Base-by-base conservation (phyloP, 2,888 invertebrate genomes). In the Epistrophe grossulariae region DNA sequence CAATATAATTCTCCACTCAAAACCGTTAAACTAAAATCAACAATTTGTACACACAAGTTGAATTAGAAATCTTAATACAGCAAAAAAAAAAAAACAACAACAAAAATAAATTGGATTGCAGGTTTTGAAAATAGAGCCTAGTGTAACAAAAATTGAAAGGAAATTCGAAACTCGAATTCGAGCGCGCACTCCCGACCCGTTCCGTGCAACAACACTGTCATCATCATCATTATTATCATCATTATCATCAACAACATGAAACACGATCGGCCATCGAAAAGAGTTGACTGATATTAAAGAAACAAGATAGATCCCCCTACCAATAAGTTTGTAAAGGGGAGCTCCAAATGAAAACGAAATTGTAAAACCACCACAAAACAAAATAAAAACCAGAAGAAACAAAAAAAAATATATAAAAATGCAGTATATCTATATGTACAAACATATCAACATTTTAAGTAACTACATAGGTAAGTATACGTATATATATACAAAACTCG, bases 141-240 rank as follows among this genome's bases (percentile, higher is more conserved):
- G 31, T n/a, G n/a, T 17, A 57, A 74, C 62, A 66, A 59, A 62
- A 76, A 80, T 60, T 40, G 77, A 80, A 81, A 85, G 77, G 85
- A 81, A 85, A 85, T 40, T 74, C 64, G 64, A 85, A 78, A 70
- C 81, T 70, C 50, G 70, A 80, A 70, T 70, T 85, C 81, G 85
- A 85, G 77, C 60, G 48, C 50, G 40, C 35, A 81, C 48, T 85
- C 68, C 43, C 81, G 77, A 62, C 62, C 70, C 81, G 62, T 81
- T 81, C 68, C 68, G 57, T 59, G 64, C 78, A 70, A 71, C 52
- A 70, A 55, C 52, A 68, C 70, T 85, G 85, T 81, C 70, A 81
- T 68, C 70, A 70, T 70, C 50, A 68, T 35, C 9, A 35, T 35
- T 10, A 40, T 38, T 24, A 62, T 24, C 40, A 28, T 40, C 24